These are phyloP conservation scores for Drosophila persimilis DNA, from an alignment of 1,140 invertebrate species.

Conservation along the genomic window DNA sequence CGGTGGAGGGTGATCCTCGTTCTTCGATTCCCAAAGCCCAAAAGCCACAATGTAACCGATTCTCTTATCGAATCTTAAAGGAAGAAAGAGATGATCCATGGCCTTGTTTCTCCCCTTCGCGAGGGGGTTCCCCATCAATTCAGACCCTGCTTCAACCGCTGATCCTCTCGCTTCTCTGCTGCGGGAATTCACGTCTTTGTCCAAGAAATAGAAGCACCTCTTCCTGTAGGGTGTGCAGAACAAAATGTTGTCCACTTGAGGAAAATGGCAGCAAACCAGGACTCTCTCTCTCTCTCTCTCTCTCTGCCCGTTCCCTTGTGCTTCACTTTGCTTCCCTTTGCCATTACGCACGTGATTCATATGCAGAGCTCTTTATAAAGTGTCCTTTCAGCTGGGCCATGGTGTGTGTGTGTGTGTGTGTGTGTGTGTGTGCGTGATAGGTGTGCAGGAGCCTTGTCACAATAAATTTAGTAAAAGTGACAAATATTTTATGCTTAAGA, in stretches of 20 bases:
- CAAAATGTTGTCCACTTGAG: conserved; percentile 74
- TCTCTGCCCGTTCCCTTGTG: neutral
- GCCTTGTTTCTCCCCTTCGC: no score
- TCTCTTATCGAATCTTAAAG: no score
- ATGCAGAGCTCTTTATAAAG: conserved; percentile 69
- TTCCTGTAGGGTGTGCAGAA: conserved; percentile 34
- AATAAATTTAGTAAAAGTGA: conserved; percentile 82
- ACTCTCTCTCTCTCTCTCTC: conserved; percentile 18
- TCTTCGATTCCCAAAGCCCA: no score
- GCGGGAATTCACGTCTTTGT: no score
- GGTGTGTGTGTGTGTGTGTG: conserved; percentile 12
- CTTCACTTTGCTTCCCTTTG: conserved; percentile 31
- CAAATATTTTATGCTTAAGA: conserved; percentile 83
- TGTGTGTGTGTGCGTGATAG: conserved; percentile 42
- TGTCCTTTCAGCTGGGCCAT: conserved; percentile 20
- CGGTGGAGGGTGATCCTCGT: no score
- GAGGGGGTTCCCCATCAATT: no score
- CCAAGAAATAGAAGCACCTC: neutral
- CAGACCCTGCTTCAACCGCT: no score
- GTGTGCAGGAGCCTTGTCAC: conserved; percentile 69
- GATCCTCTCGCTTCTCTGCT: no score
- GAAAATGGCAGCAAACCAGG: conserved; percentile 39
- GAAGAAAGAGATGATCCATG: no score
- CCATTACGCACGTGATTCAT: conserved; percentile 81
- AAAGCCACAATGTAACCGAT: no score